Conservation (phyloP, 2,888 invertebrate genomes). For the Ichneumoninae sp. region DNA sequence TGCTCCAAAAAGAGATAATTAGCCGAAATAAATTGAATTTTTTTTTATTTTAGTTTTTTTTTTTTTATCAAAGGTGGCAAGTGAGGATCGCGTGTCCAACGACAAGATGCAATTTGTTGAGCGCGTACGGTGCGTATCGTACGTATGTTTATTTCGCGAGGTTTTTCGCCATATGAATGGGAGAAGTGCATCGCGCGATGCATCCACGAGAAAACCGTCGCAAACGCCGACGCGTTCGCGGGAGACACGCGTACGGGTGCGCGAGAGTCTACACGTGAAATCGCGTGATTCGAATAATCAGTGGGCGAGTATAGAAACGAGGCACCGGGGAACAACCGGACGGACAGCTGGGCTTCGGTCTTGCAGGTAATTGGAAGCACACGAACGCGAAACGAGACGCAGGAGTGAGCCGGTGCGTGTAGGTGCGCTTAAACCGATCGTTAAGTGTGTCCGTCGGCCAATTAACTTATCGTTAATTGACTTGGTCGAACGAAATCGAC, state of each 20-base stretch:
- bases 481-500: slow-evolving; percentile 61
- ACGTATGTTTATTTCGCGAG: slow-evolving; percentile 12
- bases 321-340: slow-evolving; percentile 48
- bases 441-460: slow-evolving; percentile 60
- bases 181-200: background rate
- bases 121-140: background rate
- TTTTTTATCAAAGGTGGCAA: background rate
- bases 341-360: slow-evolving; percentile 59
- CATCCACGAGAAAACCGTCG: slow-evolving; percentile 50
- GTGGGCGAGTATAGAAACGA: slow-evolving; percentile 57
- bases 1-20: background rate
- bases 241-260: slow-evolving; percentile 20
- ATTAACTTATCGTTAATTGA: slow-evolving; percentile 67
- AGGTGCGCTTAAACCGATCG: slow-evolving; percentile 61
- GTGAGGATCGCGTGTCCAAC: background rate
- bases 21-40: background rate
- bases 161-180: background rate
- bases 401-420: slow-evolving; percentile 20
- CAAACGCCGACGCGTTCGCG: slow-evolving; percentile 15
- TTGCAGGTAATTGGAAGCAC: slow-evolving; percentile 69
- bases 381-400: slow-evolving; percentile 52
- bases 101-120: slow-evolving; percentile 12
- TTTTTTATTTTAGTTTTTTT: background rate
- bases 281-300: slow-evolving; percentile 71
- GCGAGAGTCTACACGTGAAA: slow-evolving; percentile 69